Conservation (phyloP, 2,888 invertebrate species). For the Sabatieria punctata region DNA sequence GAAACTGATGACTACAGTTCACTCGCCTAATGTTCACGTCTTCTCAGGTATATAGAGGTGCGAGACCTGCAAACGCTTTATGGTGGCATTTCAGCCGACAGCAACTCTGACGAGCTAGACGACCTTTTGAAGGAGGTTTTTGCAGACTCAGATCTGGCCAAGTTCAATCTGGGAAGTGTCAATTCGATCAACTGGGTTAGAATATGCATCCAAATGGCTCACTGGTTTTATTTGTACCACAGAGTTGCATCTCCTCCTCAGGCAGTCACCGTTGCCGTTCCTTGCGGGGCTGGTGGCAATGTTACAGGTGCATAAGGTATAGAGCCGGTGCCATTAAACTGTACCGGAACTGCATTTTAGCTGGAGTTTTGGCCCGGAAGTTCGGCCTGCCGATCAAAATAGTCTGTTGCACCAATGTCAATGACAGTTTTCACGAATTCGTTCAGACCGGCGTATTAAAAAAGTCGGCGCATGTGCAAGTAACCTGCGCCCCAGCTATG, state of each 20-base stretch:
- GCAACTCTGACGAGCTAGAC: constrained; percentile 38
- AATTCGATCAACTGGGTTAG: constrained; percentile 40
- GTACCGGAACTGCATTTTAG: constrained; percentile 18
- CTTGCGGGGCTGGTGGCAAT: constrained; percentile 39
- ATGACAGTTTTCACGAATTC: neutral
- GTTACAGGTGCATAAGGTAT: constrained; percentile 29
- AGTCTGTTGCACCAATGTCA: constrained; percentile 18
- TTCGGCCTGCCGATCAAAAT: constrained; percentile 38
- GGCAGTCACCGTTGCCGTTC: constrained; percentile 34
- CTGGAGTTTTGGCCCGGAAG: constrained; percentile 32
- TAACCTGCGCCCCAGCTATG: neutral
- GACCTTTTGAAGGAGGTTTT: constrained; percentile 33
- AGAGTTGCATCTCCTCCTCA: constrained; percentile 21
- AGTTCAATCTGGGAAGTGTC: constrained; percentile 28
- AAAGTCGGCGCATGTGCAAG: neutral
- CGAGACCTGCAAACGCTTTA: neutral
- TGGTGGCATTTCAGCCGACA: constrained; percentile 36
- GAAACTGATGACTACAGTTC: constrained; percentile 37
- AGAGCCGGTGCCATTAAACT: neutral
- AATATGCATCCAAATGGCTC: constrained; percentile 36
- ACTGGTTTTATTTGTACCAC: constrained; percentile 36
- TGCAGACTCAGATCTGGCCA: constrained; percentile 27
- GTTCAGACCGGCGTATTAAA: neutral
- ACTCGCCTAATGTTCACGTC: constrained; percentile 36
- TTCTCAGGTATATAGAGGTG: constrained; percentile 32